A percentile compares a stretch with the other conserved stretches of the same genome.
phyloP scores from a whole-genome alignment of 1,140 invertebrate genomes.

The Eubasilissa regina region DNA sequence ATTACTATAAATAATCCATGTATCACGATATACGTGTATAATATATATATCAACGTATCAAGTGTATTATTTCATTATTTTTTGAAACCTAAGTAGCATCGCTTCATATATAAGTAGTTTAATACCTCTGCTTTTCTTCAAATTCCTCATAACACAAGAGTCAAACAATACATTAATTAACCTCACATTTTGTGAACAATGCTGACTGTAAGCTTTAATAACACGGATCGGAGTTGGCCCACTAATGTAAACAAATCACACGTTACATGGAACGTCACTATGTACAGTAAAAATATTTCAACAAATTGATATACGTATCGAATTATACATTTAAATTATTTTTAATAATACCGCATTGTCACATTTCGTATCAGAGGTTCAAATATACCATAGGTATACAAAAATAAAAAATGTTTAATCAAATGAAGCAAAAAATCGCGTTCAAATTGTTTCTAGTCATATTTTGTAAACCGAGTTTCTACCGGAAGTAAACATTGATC shows the following conservation, averaged over 20 bases:
- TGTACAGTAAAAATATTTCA: conserved; percentile 4
- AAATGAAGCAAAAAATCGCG: too few species aligned
- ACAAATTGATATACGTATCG: conserved; percentile 14
- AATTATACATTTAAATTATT: conserved; percentile 29
- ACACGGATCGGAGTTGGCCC: conserved; percentile 2
- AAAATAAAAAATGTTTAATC: too few species aligned
- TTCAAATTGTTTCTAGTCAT: too few species aligned
- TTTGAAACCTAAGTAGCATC: too few species aligned
- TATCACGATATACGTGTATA: too few species aligned
- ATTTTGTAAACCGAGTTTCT: too few species aligned
- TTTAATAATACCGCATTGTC: neutral
- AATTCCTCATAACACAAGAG: conserved; percentile 1
- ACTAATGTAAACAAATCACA: conserved; percentile 51
- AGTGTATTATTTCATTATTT: too few species aligned
- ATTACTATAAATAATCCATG: too few species aligned
- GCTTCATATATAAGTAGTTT: too few species aligned
- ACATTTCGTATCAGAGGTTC: neutral
- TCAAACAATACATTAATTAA: conserved; percentile 49
- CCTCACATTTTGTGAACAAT: conserved; percentile 48
- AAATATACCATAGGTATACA: too few species aligned
- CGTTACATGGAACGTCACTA: conserved; percentile 33
- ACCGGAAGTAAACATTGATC: too few species aligned
- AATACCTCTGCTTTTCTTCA: conserved; percentile 7
- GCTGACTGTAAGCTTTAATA: conserved; percentile 42
- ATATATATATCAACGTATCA: too few species aligned